A percentile compares a stretch with the other conserved stretches of the same genome.
These are phyloP conservation scores for Oscheius myriophilus DNA, from an alignment of 2,888 invertebrate species.

Conservation along the genomic window DNA sequence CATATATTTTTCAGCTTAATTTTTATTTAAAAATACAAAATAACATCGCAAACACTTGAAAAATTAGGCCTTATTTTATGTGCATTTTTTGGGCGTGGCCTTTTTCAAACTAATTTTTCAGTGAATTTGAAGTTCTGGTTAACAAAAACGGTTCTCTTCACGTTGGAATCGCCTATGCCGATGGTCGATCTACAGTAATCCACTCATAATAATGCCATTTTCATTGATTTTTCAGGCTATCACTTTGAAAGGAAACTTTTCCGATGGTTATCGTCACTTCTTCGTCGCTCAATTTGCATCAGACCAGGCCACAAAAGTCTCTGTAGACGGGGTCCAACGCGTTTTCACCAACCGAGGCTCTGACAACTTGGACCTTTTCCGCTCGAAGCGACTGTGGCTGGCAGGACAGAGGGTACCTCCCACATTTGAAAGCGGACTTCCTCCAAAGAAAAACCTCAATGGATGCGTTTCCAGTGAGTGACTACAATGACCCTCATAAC, in stretches of 20 bases:
- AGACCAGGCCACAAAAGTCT: slow-evolving; percentile 39
- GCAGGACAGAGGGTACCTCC: slow-evolving; percentile 26
- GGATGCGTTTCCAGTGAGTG: slow-evolving; percentile 53
- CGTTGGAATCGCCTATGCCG: slow-evolving; percentile 41
- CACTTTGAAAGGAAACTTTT: slow-evolving; percentile 57
- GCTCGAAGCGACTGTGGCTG: slow-evolving; percentile 32
- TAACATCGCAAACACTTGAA: no score
- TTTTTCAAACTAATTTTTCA: no score
- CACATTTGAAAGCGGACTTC: slow-evolving; percentile 26
- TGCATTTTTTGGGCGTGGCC: no score
- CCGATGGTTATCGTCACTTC: slow-evolving; percentile 63
- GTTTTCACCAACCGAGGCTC: neutral
- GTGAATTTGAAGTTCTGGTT: slow-evolving; percentile 54
- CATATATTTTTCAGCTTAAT: neutral
- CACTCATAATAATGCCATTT: neutral
- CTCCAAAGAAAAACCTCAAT: slow-evolving; percentile 34
- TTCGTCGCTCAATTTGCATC: slow-evolving; percentile 52
- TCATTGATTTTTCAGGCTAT: slow-evolving; percentile 31
- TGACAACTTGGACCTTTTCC: slow-evolving; percentile 40
- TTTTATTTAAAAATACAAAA: neutral
- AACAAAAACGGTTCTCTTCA: slow-evolving; percentile 57
- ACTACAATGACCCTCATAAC: neutral
- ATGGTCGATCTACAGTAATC: slow-evolving; percentile 34
- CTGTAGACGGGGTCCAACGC: slow-evolving; percentile 32
- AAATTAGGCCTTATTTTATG: no score